A percentile compares a stretch with the other conserved stretches of the same genome.
These are phyloP conservation scores for Patagioenas fasciata DNA, from an alignment of 2,113 vertebrate species.

Conservation along the genomic window DNA sequence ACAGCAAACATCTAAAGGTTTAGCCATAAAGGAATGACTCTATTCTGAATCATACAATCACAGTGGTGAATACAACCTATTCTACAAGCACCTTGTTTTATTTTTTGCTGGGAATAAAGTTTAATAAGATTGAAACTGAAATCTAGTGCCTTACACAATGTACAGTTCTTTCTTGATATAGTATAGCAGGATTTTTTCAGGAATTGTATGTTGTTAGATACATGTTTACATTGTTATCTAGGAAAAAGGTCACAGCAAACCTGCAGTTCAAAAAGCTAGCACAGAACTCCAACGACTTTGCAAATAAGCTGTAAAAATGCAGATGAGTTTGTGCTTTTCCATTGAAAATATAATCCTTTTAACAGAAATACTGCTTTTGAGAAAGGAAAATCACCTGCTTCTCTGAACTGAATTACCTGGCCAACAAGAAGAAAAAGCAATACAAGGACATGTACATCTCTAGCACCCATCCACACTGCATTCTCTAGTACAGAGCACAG, in stretches of 20 bases:
- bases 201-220: not conserved
- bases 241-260: not conserved
- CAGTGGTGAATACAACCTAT: not conserved
- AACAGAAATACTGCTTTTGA: not conserved
- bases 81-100: not conserved
- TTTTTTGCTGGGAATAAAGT: not conserved
- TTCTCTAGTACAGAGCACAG: not conserved
- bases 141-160: not conserved
- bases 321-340: not conserved
- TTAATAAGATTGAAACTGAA: constrained; percentile 11
- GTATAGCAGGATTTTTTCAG: not conserved
- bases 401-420: not conserved
- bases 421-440: not conserved
- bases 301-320: not conserved
- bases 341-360: not conserved
- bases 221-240: not conserved
- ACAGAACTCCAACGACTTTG: not conserved
- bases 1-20: not conserved
- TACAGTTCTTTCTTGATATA: not conserved
- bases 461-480: accelerated
- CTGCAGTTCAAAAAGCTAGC: not conserved
- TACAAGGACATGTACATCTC: not conserved
- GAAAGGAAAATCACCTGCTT: not conserved
- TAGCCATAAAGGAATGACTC: not conserved
- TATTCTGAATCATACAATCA: not conserved